Base-by-base conservation (phyloP, 2,113 vertebrate species). In the Ophiodon elongatus region DNA sequence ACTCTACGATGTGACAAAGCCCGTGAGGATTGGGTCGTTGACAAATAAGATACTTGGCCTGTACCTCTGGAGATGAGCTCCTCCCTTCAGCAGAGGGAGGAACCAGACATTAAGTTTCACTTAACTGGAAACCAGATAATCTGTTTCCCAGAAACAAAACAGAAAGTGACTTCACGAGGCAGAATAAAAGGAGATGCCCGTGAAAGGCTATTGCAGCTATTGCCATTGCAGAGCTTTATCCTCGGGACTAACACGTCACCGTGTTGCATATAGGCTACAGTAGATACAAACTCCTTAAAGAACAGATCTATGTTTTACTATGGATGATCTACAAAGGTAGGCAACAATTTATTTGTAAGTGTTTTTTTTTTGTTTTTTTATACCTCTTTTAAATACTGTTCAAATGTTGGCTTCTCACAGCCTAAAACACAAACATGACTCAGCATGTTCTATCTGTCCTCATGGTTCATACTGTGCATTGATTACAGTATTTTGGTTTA, bases 91-190 rank as follows among this genome's bases (percentile, higher is more conserved):
- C 21, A 69, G 50, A 17, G 4, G 33, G 23, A 31, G 11, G 47
- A n/a, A 56, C 25, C 31, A 19, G 21, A 31, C 31, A 25, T n/a
- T 13, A 29, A 19, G 54, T 73, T 73, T 73, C 17, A 79, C 75
- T 88, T 90, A 73, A n/a, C 60, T 87, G 17, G 35, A 43, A 73
- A 43, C 6, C 13, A 59, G 0, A 33, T 21, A 4, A 31, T 4
- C 7, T 4, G 6, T 63, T 74, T 8, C 41, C 6, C 2, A 11
- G 8, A 75, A 75, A 52, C 45, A 4, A 64, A 75, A 75, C 21
- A 1, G 27, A 57, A 60, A 60, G 41, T 63, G 1, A 64, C 14
- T 41, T 23, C 54, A 43, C 17, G 0, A 14, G 0, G 3, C 23
- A 37, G n/a, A 8, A 64, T 47, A 64, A 37, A 64, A 52, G 23